Evolutionary conservation across 2,888 invertebrate species (phyloP).

Genomic region (Lampropteryx suffumata): DNA sequence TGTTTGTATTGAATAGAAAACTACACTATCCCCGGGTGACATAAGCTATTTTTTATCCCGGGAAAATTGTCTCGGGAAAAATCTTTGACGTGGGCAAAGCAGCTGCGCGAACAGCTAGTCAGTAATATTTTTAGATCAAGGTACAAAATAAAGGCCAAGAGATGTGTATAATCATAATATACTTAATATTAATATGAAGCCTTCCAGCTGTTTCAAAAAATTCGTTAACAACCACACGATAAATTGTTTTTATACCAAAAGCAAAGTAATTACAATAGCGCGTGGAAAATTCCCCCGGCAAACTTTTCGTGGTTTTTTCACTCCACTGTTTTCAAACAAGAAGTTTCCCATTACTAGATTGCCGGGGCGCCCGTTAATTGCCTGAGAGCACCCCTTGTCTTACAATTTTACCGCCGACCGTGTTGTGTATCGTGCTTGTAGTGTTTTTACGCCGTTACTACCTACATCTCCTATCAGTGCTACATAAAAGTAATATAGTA

Average conservation of each 20-base stretch:
- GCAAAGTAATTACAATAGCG: slow-evolving; percentile 23
- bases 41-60: too few species aligned
- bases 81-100: too few species aligned
- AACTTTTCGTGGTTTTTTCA: slow-evolving; percentile 28
- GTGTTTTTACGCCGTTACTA: slow-evolving; percentile 7
- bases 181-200: too few species aligned
- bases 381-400: slow-evolving; percentile 26
- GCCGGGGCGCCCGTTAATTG: slow-evolving; percentile 30
- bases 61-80: too few species aligned
- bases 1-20: too few species aligned
- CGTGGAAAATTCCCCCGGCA: slow-evolving; percentile 10
- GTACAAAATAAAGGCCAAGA: too few species aligned
- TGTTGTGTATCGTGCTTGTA: slow-evolving; percentile 19
- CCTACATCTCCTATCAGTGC: too few species aligned
- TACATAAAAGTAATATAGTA: too few species aligned
- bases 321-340: slow-evolving; percentile 23
- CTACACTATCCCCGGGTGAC: too few species aligned
- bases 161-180: too few species aligned
- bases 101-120: too few species aligned
- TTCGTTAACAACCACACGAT: slow-evolving; percentile 3
- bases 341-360: slow-evolving; percentile 32
- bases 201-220: neutral
- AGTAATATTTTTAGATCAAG: too few species aligned
- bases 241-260: slow-evolving; percentile 17
- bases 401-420: slow-evolving; percentile 23